phyloP scores from a whole-genome alignment of 2,888 invertebrate species.

The Pseudococcus viburni region DNA sequence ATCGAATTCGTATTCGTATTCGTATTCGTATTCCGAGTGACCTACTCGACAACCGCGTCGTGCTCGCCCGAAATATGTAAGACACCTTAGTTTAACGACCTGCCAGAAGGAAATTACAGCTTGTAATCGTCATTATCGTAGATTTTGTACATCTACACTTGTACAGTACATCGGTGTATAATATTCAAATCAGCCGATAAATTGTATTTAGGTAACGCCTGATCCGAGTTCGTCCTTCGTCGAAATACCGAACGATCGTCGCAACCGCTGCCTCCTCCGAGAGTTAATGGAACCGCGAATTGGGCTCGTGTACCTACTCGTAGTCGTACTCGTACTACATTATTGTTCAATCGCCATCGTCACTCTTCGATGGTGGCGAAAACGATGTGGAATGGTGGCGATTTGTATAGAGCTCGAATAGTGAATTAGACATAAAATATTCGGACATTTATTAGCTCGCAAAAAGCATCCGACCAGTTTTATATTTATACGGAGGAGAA shows the following conservation, averaged over 20 bases:
- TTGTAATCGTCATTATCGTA: not conserved
- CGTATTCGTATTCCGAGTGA: not conserved
- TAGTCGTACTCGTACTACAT: not conserved
- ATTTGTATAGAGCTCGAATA: not conserved
- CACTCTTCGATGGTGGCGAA: not conserved
- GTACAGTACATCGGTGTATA: not conserved
- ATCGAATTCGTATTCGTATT: not conserved
- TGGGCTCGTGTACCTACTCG: not conserved
- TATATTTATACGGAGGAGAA: not conserved
- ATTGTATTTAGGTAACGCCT: constrained; percentile 28
- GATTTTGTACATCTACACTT: not conserved
- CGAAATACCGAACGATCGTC: not conserved
- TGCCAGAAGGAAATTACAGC: not conserved
- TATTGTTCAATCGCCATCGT: not conserved
- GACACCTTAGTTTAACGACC: constrained; percentile 28
- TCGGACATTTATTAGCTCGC: constrained; percentile 11
- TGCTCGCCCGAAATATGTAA: not conserved
- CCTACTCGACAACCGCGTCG: not conserved
- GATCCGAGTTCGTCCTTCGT: not conserved
- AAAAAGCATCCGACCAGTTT: not conserved
- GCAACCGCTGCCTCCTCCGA: not conserved
- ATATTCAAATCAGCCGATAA: constrained; percentile 10
- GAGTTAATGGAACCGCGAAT: not conserved
- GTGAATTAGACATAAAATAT: not conserved
- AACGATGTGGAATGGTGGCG: not conserved